Evolutionary conservation across 1,140 invertebrate genomes (phyloP).

Genomic region (Caerostris darwini): DNA sequence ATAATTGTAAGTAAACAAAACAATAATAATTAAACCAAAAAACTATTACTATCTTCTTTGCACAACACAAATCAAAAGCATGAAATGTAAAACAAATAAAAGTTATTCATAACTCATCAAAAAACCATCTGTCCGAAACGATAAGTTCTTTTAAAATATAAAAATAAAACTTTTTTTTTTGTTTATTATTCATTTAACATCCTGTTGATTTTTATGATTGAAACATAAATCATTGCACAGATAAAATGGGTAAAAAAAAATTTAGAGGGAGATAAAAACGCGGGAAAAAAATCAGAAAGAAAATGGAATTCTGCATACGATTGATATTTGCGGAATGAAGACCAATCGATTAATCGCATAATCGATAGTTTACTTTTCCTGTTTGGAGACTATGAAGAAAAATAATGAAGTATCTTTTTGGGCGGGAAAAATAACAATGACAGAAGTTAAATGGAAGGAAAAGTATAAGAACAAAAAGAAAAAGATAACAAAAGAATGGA

Average conservation of each 20-base stretch:
- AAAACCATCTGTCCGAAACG: not conserved
- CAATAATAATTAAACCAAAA: not conserved
- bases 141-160: not conserved
- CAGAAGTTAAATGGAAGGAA: conserved; percentile 11
- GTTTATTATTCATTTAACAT: not conserved
- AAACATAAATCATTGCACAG: conserved; percentile 27
- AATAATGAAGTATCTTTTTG: conserved; percentile 28
- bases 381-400: conserved; percentile 43
- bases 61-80: not conserved
- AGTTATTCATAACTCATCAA: not conserved
- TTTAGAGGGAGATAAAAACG: not conserved
- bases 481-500: not conserved
- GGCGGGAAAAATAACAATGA: conserved; percentile 55
- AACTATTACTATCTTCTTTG: not conserved
- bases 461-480: conserved; percentile 5
- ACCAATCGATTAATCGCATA: conserved; percentile 59
- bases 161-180: not conserved
- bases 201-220: conserved; percentile 54
- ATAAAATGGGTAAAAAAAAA: not conserved
- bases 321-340: conserved; percentile 11
- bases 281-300: not conserved
- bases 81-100: not conserved
- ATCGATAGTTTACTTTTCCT: conserved; percentile 58
- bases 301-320: not conserved
- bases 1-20: not conserved